Evolutionary conservation across 2,888 invertebrate species (phyloP).

Genomic region (Thera britannica): DNA sequence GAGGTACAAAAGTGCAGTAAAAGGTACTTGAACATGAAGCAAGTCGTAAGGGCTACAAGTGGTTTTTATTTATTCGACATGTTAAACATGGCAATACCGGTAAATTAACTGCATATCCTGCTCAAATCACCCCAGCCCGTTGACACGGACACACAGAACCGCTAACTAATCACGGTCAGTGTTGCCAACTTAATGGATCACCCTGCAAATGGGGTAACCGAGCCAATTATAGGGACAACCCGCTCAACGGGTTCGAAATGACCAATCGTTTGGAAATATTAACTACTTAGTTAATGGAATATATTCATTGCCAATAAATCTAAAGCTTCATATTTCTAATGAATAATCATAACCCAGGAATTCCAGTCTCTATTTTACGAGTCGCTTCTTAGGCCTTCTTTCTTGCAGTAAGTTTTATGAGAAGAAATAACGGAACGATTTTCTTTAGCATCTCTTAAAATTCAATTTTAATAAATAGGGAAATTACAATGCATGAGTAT

Average conservation of each 20-base stretch:
- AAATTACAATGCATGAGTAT: background rate
- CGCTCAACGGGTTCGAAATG: conserved; percentile 39
- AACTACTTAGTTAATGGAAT: conserved; percentile 29
- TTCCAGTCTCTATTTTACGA: background rate
- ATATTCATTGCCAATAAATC: conserved; percentile 34
- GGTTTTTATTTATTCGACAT: conserved; percentile 1
- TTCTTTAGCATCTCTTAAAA: too few relatives aligned
- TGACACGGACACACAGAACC: conserved; percentile 60
- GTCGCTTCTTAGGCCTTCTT: background rate
- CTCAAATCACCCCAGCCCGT: conserved; percentile 47
- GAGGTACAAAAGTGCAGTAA: too few relatives aligned
- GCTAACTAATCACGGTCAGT: conserved; percentile 58
- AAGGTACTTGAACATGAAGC: background rate
- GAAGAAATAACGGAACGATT: too few relatives aligned
- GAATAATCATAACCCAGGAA: background rate
- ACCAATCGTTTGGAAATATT: conserved; percentile 27
- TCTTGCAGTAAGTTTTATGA: background rate
- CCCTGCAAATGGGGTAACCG: conserved; percentile 61
- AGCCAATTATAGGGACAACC: conserved; percentile 60
- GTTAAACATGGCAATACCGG: conserved; percentile 5
- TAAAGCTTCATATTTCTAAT: conserved; percentile 5
- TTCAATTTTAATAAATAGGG: background rate
- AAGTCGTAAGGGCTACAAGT: background rate
- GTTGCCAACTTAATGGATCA: conserved; percentile 66
- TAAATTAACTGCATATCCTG: conserved; percentile 8